phyloP scores from a whole-genome alignment of 2,113 vertebrate species.

The Pterocles gutturalis region DNA sequence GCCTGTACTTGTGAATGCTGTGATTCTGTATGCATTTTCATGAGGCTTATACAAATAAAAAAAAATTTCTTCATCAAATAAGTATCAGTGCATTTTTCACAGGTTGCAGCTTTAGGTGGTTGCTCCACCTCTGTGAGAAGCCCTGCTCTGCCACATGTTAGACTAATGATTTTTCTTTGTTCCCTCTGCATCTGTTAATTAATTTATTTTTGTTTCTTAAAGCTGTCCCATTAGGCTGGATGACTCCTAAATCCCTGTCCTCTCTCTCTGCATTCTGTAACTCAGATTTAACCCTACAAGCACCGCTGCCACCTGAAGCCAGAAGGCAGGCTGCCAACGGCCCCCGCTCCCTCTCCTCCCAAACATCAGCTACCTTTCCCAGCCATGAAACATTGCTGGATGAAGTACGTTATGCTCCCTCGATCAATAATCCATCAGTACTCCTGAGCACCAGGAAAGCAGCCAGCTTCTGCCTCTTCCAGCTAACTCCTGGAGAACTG shows the following conservation, averaged over 20 bases:
- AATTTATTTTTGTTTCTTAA: conserved; percentile 29
- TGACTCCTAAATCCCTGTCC: neutral
- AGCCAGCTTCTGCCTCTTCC: neutral
- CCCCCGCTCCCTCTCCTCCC: neutral
- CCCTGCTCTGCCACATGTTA: neutral
- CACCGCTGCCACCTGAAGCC: neutral
- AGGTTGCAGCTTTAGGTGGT: neutral
- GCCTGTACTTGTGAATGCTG: neutral
- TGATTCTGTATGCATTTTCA: neutral
- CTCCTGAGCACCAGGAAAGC: neutral
- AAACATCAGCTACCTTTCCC: neutral
- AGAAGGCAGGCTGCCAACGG: neutral
- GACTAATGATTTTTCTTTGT: neutral
- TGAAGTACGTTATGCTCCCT: neutral
- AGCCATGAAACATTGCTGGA: neutral
- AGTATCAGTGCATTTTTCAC: neutral
- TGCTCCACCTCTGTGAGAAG: neutral
- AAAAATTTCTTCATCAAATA: neutral
- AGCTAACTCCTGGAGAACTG: neutral
- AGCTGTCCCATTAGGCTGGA: neutral
- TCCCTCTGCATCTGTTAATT: neutral
- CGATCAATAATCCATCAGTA: conserved; percentile 15
- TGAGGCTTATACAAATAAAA: neutral
- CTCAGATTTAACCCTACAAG: neutral
- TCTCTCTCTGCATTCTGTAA: neutral